phyloP scores from a whole-genome alignment of 2,888 invertebrate genomes.

The Sphaerophoria taeniata region DNA sequence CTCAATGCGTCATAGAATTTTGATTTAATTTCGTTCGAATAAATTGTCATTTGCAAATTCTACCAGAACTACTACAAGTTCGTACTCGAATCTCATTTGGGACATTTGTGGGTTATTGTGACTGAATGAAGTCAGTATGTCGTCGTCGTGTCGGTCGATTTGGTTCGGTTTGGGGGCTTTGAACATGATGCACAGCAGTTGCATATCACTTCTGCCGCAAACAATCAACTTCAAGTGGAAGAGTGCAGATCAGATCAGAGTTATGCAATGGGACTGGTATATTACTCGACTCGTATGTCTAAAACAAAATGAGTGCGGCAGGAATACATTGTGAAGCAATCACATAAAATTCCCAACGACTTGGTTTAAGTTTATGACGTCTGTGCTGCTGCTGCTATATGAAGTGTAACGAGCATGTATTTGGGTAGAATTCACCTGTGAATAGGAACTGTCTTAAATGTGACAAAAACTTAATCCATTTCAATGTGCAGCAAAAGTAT shows the following conservation, averaged over 20 bases:
- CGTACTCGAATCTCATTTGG: background rate
- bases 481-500: background rate
- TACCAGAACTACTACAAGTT: background rate
- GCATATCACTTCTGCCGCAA: constrained; percentile 54
- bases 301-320: constrained; percentile 52
- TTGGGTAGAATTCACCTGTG: constrained; percentile 48
- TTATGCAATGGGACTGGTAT: background rate
- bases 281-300: background rate
- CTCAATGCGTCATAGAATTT: constrained; percentile 36
- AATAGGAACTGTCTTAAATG: constrained; percentile 53
- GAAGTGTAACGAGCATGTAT: constrained; percentile 46
- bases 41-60: constrained; percentile 70
- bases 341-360: constrained; percentile 43
- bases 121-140: constrained; percentile 70
- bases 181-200: constrained; percentile 38
- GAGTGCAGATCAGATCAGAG: background rate
- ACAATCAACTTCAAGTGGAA: constrained; percentile 24
- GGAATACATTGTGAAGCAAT: constrained; percentile 55
- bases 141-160: background rate
- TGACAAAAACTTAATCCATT: constrained; percentile 51
- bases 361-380: constrained; percentile 46
- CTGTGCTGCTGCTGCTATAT: background rate
- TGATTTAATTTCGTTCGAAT: constrained; percentile 69
- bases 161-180: constrained; percentile 12
- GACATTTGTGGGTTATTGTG: constrained; percentile 56